Conservation (phyloP, 2,888 invertebrate genomes). For the Latrodectus hesperus region DNA sequence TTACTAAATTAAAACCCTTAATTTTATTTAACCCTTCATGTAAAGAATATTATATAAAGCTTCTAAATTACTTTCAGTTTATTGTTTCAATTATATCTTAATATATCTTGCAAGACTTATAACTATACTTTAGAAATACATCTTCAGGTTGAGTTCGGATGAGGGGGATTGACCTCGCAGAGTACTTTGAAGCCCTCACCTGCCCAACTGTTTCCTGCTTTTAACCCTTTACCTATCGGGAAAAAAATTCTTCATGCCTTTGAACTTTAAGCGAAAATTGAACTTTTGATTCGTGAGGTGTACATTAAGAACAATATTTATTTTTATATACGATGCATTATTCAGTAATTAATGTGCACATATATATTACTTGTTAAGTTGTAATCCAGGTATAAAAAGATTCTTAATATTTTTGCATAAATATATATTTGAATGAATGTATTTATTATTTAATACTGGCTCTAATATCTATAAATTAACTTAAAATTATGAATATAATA, state of each 20-base stretch:
- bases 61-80: no score
- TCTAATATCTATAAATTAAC: no score
- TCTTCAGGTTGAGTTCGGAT: background rate
- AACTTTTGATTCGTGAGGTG: background rate
- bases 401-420: no score
- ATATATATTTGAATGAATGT: no score
- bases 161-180: slow-evolving; percentile 48
- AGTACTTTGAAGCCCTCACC: slow-evolving; percentile 40
- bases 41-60: no score
- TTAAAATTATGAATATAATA: no score
- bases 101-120: no score
- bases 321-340: background rate
- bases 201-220: slow-evolving; percentile 68
- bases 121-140: no score
- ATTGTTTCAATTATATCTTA: no score
- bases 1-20: no score
- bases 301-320: background rate
- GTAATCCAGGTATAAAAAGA: background rate
- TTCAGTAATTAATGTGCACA: background rate
- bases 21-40: no score
- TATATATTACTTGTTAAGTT: background rate
- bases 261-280: slow-evolving; percentile 54
- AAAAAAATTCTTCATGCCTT: slow-evolving; percentile 47
- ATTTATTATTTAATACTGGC: no score
- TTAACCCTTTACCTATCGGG: slow-evolving; percentile 61